These are phyloP conservation scores for Grallaria varia DNA, from an alignment of 2,113 vertebrate species.

Conservation along the genomic window DNA sequence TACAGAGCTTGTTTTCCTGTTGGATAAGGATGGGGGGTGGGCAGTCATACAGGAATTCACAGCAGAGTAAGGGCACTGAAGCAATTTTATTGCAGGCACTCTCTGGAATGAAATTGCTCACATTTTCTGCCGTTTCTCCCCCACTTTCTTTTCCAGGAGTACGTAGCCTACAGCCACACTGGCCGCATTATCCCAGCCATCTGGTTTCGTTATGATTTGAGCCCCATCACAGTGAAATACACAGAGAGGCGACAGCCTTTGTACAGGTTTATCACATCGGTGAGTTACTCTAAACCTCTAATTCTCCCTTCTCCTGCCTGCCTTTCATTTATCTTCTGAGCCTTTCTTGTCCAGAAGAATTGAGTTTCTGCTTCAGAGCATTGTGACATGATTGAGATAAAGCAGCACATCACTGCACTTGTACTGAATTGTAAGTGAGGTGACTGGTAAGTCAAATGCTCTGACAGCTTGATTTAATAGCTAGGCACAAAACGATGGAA, in stretches of 20 bases:
- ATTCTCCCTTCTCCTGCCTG: not conserved
- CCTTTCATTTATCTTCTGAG: not conserved
- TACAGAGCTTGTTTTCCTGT: not conserved
- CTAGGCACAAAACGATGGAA: not conserved
- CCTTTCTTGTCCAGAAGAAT: not conserved
- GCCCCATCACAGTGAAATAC: slow-evolving; percentile 99
- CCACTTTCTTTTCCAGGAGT: slow-evolving; percentile 79
- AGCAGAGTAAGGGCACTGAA: not conserved
- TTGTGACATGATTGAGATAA: not conserved
- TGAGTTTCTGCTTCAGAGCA: not conserved
- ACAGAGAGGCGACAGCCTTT: slow-evolving; percentile 93
- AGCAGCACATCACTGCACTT: not conserved
- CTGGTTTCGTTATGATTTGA: slow-evolving; percentile 98
- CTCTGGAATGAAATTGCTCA: not conserved
- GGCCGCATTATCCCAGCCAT: slow-evolving; percentile 97
- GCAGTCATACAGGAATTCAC: not conserved
- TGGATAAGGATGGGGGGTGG: not conserved
- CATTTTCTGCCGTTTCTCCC: not conserved
- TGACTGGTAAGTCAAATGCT: not conserved
- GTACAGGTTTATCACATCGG: slow-evolving; percentile 97
- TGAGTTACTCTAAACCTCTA: slow-evolving; percentile 71
- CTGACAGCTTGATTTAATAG: not conserved
- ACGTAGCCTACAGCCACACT: slow-evolving; percentile 96
- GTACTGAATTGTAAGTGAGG: not conserved
- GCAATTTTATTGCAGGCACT: not conserved